Conservation (phyloP, 2,888 invertebrate genomes). For the Tetropium fuscum region DNA sequence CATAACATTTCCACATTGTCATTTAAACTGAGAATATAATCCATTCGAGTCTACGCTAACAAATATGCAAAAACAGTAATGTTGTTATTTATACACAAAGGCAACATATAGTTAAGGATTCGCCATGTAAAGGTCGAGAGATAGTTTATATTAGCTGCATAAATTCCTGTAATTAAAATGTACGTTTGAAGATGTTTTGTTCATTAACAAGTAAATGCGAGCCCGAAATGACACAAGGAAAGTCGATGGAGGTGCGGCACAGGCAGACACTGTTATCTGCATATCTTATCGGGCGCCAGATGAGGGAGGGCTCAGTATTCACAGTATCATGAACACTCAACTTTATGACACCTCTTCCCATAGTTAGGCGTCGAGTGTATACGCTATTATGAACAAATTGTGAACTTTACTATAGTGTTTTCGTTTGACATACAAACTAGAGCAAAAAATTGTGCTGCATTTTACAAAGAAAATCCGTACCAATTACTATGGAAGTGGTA, state of each 20-base stretch:
- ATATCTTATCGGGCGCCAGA: conserved; percentile 33
- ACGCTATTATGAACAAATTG: conserved; percentile 38
- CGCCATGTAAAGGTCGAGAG: conserved; percentile 39
- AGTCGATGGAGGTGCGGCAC: conserved; percentile 33
- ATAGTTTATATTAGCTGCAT: conserved; percentile 50
- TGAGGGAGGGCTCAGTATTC: conserved; percentile 20
- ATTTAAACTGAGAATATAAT: conserved; percentile 17
- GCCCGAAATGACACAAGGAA: conserved; percentile 15
- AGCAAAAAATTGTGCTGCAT: too few species aligned
- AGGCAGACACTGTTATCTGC: conserved; percentile 28
- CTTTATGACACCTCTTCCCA: conserved; percentile 43
- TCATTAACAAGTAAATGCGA: conserved; percentile 47
- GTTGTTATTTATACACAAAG: conserved; percentile 36
- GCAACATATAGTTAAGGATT: conserved; percentile 33
- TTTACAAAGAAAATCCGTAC: too few species aligned
- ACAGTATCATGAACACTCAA: conserved; percentile 37
- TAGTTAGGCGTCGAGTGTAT: conserved; percentile 26
- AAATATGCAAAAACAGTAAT: conserved; percentile 32
- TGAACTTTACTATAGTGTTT: conserved; percentile 38
- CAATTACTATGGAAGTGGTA: too few species aligned
- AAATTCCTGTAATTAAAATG: conserved; percentile 50
- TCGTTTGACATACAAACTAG: too few species aligned
- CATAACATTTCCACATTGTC: conserved; percentile 7
- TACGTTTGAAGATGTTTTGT: conserved; percentile 49
- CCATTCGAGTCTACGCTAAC: conserved; percentile 18